Conservation (phyloP, 2,113 vertebrate genomes). For the Seriola aureovittata region DNA sequence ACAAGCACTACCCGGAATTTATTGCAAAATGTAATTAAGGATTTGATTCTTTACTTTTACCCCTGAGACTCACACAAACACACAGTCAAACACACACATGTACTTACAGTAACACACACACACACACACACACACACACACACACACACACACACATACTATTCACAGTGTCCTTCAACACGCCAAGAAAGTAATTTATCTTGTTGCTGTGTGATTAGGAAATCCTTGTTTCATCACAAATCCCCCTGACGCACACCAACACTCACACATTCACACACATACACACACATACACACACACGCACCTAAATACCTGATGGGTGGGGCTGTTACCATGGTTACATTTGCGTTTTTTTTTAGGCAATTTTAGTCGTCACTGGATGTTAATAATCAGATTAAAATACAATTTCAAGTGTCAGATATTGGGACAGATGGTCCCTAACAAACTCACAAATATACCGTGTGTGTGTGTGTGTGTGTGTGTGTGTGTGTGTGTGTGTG, state of each 20-base stretch:
- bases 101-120: background rate
- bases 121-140: constrained; percentile 8
- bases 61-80: constrained; percentile 15
- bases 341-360: background rate
- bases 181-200: constrained; percentile 19
- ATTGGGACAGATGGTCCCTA: constrained; percentile 3
- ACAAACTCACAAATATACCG: too few relatives aligned
- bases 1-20: constrained; percentile 14
- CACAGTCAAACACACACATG: constrained; percentile 10
- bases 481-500: too few relatives aligned
- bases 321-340: background rate
- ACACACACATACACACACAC: too few relatives aligned
- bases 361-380: background rate
- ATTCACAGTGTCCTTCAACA: constrained; percentile 2
- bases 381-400: constrained; percentile 34
- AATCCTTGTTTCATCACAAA: constrained; percentile 30
- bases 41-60: constrained; percentile 35
- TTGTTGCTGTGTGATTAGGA: constrained; percentile 10
- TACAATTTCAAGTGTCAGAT: background rate
- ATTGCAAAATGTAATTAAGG: constrained; percentile 39
- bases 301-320: too few relatives aligned
- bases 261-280: too few relatives aligned
- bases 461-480: too few relatives aligned
- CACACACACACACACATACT: background rate
- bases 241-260: background rate